Conservation (phyloP, 2,888 invertebrate species). For the Philaethria dido region DNA sequence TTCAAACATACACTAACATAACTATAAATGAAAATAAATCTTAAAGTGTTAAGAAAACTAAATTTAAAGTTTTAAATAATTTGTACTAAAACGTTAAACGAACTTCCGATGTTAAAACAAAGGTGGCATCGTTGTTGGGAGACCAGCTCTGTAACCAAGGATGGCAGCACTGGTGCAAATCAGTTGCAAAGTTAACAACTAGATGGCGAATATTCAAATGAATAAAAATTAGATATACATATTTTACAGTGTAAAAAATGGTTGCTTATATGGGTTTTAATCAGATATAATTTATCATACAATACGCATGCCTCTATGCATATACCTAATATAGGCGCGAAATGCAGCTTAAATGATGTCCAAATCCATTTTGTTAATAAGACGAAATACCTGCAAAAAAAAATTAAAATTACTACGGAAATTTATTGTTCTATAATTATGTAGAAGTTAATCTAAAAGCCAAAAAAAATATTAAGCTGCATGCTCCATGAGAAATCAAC, state of each 20-base stretch:
- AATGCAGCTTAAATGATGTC: constrained; percentile 44
- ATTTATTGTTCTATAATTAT: neutral
- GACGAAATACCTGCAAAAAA: constrained; percentile 59
- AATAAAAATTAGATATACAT: neutral
- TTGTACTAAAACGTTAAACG: constrained; percentile 58
- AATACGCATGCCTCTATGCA: neutral
- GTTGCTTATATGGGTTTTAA: neutral
- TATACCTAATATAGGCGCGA: neutral
- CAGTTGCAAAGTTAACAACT: neutral
- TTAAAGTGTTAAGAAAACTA: constrained; percentile 23
- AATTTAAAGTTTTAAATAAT: constrained; percentile 50
- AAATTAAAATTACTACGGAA: neutral
- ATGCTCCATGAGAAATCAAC: neutral
- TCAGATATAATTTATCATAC: neutral
- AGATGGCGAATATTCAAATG: neutral
- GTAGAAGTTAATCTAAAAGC: neutral
- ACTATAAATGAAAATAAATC: constrained; percentile 34
- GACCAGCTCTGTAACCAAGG: constrained; percentile 35
- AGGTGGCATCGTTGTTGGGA: constrained; percentile 22
- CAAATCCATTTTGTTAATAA: constrained; percentile 49
- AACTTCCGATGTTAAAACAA: constrained; percentile 38
- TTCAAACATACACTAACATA: constrained; percentile 10
- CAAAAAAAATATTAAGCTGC: neutral
- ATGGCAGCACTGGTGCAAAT: constrained; percentile 11
- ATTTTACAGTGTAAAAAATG: too few species aligned